These are phyloP conservation scores for Aviceda subcristata DNA, from an alignment of 2,113 vertebrate species.

Conservation along the genomic window DNA sequence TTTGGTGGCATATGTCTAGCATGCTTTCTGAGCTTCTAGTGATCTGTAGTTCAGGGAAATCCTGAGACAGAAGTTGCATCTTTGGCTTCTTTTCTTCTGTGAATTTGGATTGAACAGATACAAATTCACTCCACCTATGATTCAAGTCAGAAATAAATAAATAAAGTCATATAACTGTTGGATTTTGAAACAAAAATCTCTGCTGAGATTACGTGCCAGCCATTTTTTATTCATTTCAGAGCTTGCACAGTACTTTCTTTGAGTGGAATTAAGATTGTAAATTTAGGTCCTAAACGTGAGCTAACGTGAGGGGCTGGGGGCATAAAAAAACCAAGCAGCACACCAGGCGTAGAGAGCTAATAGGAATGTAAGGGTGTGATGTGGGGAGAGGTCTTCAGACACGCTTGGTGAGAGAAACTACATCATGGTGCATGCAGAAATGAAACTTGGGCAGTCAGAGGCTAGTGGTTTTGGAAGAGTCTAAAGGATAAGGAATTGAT, in stretches of 20 bases:
- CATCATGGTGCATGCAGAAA: not conserved
- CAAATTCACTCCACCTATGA: not conserved
- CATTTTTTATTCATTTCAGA: not conserved
- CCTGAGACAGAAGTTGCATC: not conserved
- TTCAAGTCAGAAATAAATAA: not conserved
- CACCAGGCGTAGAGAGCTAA: not conserved
- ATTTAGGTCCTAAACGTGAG: not conserved
- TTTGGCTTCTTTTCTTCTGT: not conserved
- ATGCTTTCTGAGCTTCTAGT: not conserved
- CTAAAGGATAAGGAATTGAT: not conserved
- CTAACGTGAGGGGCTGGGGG: accelerated
- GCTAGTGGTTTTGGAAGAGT: not conserved
- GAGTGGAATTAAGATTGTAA: not conserved
- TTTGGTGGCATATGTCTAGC: not conserved
- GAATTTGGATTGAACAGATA: not conserved
- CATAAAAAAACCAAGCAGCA: not conserved
- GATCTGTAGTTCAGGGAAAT: not conserved
- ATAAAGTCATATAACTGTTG: not conserved
- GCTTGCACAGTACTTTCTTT: not conserved
- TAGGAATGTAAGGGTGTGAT: not conserved
- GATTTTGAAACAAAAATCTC: not conserved
- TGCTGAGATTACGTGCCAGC: not conserved
- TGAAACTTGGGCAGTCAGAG: not conserved
- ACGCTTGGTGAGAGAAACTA: not conserved
- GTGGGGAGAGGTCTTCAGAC: not conserved